Conservation (phyloP, 2,888 invertebrate genomes). For the Muscina levida region DNA sequence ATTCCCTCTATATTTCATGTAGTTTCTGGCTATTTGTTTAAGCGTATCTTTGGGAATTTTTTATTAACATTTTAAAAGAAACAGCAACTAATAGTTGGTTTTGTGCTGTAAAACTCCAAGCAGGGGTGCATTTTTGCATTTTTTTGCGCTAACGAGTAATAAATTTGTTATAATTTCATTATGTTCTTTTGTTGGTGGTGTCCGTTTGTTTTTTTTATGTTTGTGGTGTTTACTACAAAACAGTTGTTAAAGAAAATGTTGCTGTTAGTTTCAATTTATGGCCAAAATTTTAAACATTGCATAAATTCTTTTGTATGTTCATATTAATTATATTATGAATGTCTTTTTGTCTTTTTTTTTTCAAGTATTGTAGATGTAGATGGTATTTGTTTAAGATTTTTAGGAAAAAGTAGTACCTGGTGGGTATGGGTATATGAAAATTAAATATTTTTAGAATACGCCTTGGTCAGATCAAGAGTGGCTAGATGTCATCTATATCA, state of each 20-base stretch:
- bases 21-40: background rate
- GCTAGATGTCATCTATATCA: too few species aligned
- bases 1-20: background rate
- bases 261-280: conserved; percentile 15
- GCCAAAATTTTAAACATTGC: background rate
- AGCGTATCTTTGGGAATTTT: conserved; percentile 25
- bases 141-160: conserved; percentile 57
- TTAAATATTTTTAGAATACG: too few species aligned
- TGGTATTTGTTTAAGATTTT: too few species aligned
- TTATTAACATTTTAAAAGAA: background rate
- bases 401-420: too few species aligned
- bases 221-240: conserved; percentile 48
- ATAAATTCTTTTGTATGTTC: background rate
- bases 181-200: background rate
- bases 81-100: conserved; percentile 6
- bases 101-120: conserved; percentile 46
- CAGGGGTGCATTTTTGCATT: conserved; percentile 59
- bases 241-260: conserved; percentile 46
- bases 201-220: too few species aligned
- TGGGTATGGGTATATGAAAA: too few species aligned
- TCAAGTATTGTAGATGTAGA: too few species aligned
- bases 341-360: conserved; percentile 4
- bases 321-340: background rate
- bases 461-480: too few species aligned
- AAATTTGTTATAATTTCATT: conserved; percentile 39